Base-by-base conservation (phyloP, 2,113 vertebrate genomes). In the Herpailurus yagouaroundi region DNA sequence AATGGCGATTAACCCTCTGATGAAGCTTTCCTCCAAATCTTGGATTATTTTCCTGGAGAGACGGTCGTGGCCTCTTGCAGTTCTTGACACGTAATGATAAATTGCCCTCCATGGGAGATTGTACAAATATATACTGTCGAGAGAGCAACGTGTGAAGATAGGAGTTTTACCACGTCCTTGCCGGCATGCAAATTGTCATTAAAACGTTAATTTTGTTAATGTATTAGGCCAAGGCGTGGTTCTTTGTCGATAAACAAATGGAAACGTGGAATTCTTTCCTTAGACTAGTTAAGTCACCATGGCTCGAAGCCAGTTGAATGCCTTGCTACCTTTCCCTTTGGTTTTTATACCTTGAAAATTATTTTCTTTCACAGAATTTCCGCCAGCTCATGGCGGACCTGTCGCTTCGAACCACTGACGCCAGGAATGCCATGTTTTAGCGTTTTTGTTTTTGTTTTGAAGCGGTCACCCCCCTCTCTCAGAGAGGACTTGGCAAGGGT, bases 11-110 rank as follows among this genome's bases (percentile, higher is more conserved):
- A 94, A 23, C 68, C 33, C 76, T 64, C 83, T 36, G 64, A 16
- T 83, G 68, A 77, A 60, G 18, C 55, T 85, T 93, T 69, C 48
- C 92, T 93, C 41, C 19, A 18, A 6, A 60, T 41, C 91, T 57
- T 66, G 50, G 60, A 38, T 96, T 80, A 80, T 82, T 96, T 96
- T 80, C 82, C 83, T 91, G 76, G 29, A 64, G 77, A 86, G 95
- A 89, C 36, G 87, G 93, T 92, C 76, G n/a, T 45, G 83, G 52
- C 41, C 79, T 48, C 73, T 93, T n/a, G 73, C 92, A 81, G 27
- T 80, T 96, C 68, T 89, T 96, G 89, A 83, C 89, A 94, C 29
- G 64, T 85, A 18, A 33, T 87, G 92, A 95, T 96, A 57, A 91
- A 91, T 89, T 89, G 74, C 57, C 69, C 79, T 95, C 87, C 14